A percentile compares a stretch with the other conserved stretches of the same genome.
Evolutionary conservation across 2,888 invertebrate genomes (phyloP).

Genomic region (Agriopis aurantiaria): DNA sequence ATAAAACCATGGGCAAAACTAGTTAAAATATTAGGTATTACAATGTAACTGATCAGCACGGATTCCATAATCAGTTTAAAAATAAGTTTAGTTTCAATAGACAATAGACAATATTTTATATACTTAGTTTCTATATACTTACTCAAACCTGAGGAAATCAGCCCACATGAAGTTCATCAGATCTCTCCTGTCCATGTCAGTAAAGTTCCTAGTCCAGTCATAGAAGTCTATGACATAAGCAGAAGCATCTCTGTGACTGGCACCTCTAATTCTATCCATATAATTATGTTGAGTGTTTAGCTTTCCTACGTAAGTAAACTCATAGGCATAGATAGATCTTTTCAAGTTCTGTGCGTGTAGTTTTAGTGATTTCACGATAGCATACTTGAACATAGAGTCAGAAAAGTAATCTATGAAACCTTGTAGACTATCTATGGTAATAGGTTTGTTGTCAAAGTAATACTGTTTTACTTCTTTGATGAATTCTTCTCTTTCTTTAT

Average conservation of each 20-base stretch:
- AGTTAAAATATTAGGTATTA: too few species aligned
- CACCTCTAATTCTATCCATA: slow-evolving; percentile 72
- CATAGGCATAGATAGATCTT: slow-evolving; percentile 70
- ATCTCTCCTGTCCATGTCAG: slow-evolving; percentile 72
- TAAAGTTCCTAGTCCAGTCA: slow-evolving; percentile 61
- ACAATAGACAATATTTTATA: too few species aligned
- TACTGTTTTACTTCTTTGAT: slow-evolving; percentile 60
- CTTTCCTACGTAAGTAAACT: slow-evolving; percentile 74
- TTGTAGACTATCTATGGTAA: slow-evolving; percentile 61
- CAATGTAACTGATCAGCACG: too few species aligned
- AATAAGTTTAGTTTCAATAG: not conserved
- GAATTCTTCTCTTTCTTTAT: slow-evolving; percentile 56
- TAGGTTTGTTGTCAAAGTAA: slow-evolving; percentile 70
- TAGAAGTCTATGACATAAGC: slow-evolving; percentile 75
- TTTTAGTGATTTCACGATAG: slow-evolving; percentile 72
- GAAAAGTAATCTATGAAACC: slow-evolving; percentile 76
- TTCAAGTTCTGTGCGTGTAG: slow-evolving; percentile 60
- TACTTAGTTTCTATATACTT: slow-evolving; percentile 64
- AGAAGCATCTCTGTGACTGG: slow-evolving; percentile 78
- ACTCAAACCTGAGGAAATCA: slow-evolving; percentile 76
- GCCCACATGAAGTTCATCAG: slow-evolving; percentile 77
- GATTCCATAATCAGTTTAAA: not conserved
- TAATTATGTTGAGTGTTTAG: slow-evolving; percentile 70
- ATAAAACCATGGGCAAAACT: too few species aligned
- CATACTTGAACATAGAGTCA: slow-evolving; percentile 78